Evolutionary conservation across 2,888 invertebrate genomes (phyloP), one percentile per base, ranked within the genome.

Genomic region (Dendrolimus houi): DNA sequence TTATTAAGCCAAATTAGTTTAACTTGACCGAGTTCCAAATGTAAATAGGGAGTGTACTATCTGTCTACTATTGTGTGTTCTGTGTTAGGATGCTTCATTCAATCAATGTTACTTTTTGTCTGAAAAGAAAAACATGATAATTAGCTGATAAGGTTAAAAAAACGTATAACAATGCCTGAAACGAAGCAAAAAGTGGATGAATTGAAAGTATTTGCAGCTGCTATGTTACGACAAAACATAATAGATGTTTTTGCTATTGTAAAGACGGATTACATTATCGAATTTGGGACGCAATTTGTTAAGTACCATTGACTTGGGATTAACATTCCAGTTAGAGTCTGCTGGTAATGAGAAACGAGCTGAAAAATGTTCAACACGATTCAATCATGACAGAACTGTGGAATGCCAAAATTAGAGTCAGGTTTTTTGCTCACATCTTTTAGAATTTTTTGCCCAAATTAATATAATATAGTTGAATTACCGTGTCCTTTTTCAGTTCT

Each of bases 321-420:
- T 47, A 47, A 7, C 47, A 47, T 47, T 47, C 47, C 12, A 47
- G 47, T 47, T 47, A 6, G 47, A 47, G 47, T 47, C 12, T 55
- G 55, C 52, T 55, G 56, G 62, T 65, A 61, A 64, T 66, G 64
- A 65, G 62, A 67, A 67, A 60, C 63, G 67, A 69, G 62, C 62
- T 64, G 66, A 66, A 70, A 74, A 77, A 77, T 77, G 77, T 74
- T 73, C 71, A 73, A 72, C 71, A 74, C 75, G 73, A 76, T 75
- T 74, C 74, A 79, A 77, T 82, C 85, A 79, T 87, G 85, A 84
- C 84, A 77, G 75, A 77, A 72, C 77, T 79, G 68, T 74, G 85
- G 87, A 87, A 88, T 88, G 86, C 87, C 87, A 87, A 88, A 87
- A 86, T 88, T 87, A 85, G 84, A 85, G 87, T 70, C 76, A 74